Percentiles rank a stretch among this genome's conserved stretches.
These are phyloP conservation scores for Pemphredon lugubris DNA, from an alignment of 2,888 invertebrate species.

Conservation along the genomic window DNA sequence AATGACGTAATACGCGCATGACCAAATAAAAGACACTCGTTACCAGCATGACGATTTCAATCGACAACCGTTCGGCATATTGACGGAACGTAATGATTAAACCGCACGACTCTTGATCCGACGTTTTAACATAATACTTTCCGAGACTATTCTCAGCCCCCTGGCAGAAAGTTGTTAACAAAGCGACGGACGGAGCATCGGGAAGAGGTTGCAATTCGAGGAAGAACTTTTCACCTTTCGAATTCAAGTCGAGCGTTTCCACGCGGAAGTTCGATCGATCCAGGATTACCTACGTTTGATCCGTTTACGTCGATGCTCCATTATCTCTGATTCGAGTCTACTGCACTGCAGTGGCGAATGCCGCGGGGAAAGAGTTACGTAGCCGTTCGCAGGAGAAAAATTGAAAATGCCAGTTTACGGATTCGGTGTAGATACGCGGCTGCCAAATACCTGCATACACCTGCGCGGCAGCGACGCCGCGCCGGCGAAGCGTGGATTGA, in stretches of 20 bases:
- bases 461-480: too few relatives aligned
- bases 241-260: constrained; percentile 33
- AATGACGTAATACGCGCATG: too few relatives aligned
- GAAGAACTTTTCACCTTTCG: constrained; percentile 23
- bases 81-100: too few relatives aligned
- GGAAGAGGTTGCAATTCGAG: constrained; percentile 8
- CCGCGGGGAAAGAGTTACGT: not conserved
- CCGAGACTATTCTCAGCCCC: too few relatives aligned
- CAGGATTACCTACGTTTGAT: constrained; percentile 41
- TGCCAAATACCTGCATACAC: not conserved
- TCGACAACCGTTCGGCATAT: too few relatives aligned
- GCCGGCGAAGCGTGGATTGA: not conserved
- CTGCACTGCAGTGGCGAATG: not conserved
- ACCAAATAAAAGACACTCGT: too few relatives aligned
- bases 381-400: constrained; percentile 13
- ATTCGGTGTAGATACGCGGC: constrained; percentile 5
- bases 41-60: too few relatives aligned
- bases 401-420: constrained; percentile 24
- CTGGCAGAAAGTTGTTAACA: constrained; percentile 20
- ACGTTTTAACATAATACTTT: too few relatives aligned
- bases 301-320: constrained; percentile 51
- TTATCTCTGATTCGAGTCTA: constrained; percentile 43
- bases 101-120: too few relatives aligned
- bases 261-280: constrained; percentile 37
- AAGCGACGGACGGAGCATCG: constrained; percentile 10